Percentiles rank a stretch among this genome's conserved stretches.
Conservation (phyloP, 2,888 invertebrate species). For the Unio pictorum region DNA sequence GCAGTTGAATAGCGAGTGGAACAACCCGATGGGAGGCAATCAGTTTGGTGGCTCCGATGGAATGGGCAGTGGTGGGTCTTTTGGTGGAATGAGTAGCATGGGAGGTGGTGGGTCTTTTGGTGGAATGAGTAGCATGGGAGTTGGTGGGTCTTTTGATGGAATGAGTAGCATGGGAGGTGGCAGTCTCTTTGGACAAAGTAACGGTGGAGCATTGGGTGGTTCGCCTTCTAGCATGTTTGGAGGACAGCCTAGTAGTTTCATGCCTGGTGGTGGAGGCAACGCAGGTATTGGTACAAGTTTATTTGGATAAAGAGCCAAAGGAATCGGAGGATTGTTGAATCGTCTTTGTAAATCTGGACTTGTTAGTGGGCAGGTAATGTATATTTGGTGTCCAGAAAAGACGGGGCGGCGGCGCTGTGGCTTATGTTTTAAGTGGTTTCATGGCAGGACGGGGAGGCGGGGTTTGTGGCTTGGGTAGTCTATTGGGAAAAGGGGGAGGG, state of each 20-base stretch:
- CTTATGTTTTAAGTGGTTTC: not conserved
- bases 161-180: no score
- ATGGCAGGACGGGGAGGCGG: not conserved
- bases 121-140: no score
- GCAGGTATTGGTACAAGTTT: not conserved
- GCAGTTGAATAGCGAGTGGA: no score
- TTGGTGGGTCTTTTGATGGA: no score
- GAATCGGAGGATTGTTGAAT: conserved; percentile 5
- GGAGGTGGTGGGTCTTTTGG: not conserved
- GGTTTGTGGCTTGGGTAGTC: no score
- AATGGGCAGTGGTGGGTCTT: not conserved
- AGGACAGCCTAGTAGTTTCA: not conserved
- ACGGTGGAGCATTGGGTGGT: not conserved
- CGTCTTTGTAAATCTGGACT: conserved; percentile 3
- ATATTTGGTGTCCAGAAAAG: not conserved
- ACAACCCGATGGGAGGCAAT: no score
- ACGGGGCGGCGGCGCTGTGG: no score
- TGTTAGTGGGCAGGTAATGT: conserved; percentile 6
- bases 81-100: conserved; percentile 7
- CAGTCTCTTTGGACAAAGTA: conserved; percentile 1
- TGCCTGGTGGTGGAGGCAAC: not conserved
- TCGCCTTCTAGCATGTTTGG: not conserved
- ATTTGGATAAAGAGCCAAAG: conserved; percentile 3
- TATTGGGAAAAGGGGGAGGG: no score
- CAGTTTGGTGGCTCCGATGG: no score